These are phyloP conservation scores for Trochalopteron elliotii DNA, from an alignment of 2,113 vertebrate genomes.

Conservation along the genomic window DNA sequence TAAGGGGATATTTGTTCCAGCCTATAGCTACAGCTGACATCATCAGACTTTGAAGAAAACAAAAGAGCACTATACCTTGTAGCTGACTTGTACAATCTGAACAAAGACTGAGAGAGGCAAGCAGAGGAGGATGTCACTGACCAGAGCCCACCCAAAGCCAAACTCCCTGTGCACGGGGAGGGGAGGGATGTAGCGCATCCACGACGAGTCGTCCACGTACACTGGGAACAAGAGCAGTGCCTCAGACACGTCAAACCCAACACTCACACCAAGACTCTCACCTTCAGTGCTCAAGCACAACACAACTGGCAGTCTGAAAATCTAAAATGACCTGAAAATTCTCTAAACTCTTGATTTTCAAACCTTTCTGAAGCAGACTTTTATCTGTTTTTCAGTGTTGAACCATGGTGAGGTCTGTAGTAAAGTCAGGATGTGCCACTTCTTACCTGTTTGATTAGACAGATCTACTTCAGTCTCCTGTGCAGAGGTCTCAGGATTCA, in stretches of 20 bases:
- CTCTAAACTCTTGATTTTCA: not conserved
- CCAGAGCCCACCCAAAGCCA: slow-evolving; percentile 86
- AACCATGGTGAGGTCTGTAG: not conserved
- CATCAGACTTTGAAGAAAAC: not conserved
- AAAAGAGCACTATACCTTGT: slow-evolving; percentile 77
- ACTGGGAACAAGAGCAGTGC: slow-evolving; percentile 65
- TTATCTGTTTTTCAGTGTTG: not conserved
- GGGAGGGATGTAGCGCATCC: slow-evolving; percentile 88
- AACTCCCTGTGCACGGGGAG: slow-evolving; percentile 82
- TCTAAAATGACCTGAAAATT: not conserved
- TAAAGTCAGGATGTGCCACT: not conserved
- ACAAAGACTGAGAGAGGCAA: slow-evolving; percentile 91
- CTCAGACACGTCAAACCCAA: not conserved
- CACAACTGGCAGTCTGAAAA: not conserved
- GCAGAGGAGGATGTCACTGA: slow-evolving; percentile 89
- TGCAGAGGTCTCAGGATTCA: not conserved
- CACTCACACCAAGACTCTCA: fast-evolving
- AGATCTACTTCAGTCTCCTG: slow-evolving; percentile 63
- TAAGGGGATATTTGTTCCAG: not conserved
- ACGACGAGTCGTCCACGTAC: slow-evolving; percentile 80
- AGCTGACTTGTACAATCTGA: slow-evolving; percentile 92
- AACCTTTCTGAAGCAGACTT: not conserved
- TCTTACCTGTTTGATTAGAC: slow-evolving; percentile 61
- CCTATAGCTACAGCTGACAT: not conserved
- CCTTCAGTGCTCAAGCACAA: not conserved